Evolutionary conservation across 2,797 vertebrate genomes (phyloP), one percentile per base, ranked within the genome.

Genomic region (Poliocrania exsul): DNA sequence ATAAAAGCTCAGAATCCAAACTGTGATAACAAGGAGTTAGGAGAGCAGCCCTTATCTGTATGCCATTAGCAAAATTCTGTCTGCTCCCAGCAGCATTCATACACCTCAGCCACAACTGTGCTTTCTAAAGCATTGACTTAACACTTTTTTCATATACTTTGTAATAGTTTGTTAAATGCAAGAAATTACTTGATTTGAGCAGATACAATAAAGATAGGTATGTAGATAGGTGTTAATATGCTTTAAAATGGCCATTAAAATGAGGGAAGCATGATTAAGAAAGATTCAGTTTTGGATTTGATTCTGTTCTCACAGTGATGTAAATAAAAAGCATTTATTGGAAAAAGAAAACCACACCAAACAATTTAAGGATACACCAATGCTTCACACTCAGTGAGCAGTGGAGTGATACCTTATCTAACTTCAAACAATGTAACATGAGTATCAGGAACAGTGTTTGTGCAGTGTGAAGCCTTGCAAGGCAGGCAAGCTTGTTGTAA

Each of bases 211-310:
- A 88, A 87, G 54, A 78, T 69, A 71, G 54, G 35, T 74, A 88
- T 78, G 71, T 61, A 65, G 83, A 51, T 77, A 87, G 25, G 42
- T 89, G 65, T 88, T 91, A 78, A 82, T 62, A 69, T 37, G 38
- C 50, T 93, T 94, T 91, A 72, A 81, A 95, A 75, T 56, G 51
- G 18, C 51, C 80, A 42, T 87, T 87, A 81, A 74, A 93, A 86
- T 24, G 37, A 64, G n/a, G 8, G 42, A 67, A 78, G 11, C 16
- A 21, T 44, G 35, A 72, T 85, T 93, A 64, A 65, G 62, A 60
- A 85, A 84, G 37, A 44, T 67, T 84, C 57, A 57, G 66, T 54
- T 38, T 57, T 85, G 37, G 78, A 37, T 93, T 94, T 74, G 37
- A n/a, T 82, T 91, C 56, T 89, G 3, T 64, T 91, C 33, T 92